Evolutionary conservation across 2,113 vertebrate genomes (phyloP), one percentile per base, ranked within the genome.

Genomic region (Gadus chalcogrammus): DNA sequence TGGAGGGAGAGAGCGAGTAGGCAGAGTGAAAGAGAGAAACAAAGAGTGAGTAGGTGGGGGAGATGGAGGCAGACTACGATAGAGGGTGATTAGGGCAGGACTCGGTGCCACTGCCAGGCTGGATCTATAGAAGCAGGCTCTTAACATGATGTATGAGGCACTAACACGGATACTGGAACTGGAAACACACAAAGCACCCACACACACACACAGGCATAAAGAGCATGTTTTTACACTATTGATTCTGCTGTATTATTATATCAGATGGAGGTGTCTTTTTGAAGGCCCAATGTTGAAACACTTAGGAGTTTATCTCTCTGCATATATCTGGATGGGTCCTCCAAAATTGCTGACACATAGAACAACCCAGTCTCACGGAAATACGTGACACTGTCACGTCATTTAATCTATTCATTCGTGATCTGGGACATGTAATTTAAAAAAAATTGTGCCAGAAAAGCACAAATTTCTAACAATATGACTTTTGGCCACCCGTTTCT

Each of bases 41-140:
- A n/a, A 7, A n/a, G 75, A 60, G 59, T 35, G 61, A 62, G 61
- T 27, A 24, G 2, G 3, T n/a, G 22, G 9, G 61, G 27, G 62
- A 81, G 75, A 20, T 48, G 74, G 78, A 84, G 80, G 82, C 82
- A 87, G 85, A 75, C 82, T 72, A 74, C 0, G 78, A 79, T 82
- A 80, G 84, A 69, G 64, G 88, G 85, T 82, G 81, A 90, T 90
- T 90, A 88, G 81, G 84, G 85, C 70, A 88, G 81, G 84, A 86
- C 70, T 2, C 77, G 87, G 87, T 88, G 88, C 88, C 88, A 86
- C 77, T 38, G 85, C 72, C 0, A 20, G 83, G 64, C 72, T 71
- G 76, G 73, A 88, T 88, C 88, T 86, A 88, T 88, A 84, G 80
- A 86, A 87, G 86, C 77, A 48, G 77, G 82, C 87, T 90, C 82